Conservation (phyloP, 2,797 vertebrate genomes). For the Dromococcyx pavoninus region DNA sequence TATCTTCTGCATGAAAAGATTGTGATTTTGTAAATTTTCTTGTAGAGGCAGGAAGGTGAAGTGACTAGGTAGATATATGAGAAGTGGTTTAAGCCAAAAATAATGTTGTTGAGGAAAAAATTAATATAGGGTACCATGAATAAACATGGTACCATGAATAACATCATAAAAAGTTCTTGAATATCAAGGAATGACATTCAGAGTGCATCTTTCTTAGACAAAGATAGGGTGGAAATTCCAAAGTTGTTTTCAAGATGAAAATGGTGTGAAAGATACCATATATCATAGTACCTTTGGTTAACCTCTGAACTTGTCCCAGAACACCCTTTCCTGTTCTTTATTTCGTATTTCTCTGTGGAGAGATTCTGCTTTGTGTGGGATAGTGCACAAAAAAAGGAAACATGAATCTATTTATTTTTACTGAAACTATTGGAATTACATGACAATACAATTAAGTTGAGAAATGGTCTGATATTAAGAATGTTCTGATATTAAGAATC, state of each 20-base stretch:
- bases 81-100: not conserved
- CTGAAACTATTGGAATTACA: not conserved
- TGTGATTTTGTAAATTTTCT: not conserved
- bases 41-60: not conserved
- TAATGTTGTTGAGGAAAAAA: not conserved
- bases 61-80: not conserved
- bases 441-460: not conserved
- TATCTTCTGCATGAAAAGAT: not conserved
- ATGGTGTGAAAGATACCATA: not conserved
- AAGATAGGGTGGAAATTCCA: not conserved
- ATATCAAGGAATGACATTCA: not conserved
- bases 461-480: not conserved
- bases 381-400: not conserved
- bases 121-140: not conserved
- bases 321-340: not conserved
- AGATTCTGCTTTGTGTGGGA: not conserved
- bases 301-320: not conserved
- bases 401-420: not conserved
- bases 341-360: not conserved
- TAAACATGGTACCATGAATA: not conserved
- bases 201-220: not conserved
- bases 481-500: not conserved
- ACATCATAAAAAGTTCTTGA: not conserved
- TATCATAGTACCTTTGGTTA: not conserved
- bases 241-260: not conserved